Evolutionary conservation across 2,888 invertebrate genomes (phyloP).

Genomic region (Pheosia tremula): DNA sequence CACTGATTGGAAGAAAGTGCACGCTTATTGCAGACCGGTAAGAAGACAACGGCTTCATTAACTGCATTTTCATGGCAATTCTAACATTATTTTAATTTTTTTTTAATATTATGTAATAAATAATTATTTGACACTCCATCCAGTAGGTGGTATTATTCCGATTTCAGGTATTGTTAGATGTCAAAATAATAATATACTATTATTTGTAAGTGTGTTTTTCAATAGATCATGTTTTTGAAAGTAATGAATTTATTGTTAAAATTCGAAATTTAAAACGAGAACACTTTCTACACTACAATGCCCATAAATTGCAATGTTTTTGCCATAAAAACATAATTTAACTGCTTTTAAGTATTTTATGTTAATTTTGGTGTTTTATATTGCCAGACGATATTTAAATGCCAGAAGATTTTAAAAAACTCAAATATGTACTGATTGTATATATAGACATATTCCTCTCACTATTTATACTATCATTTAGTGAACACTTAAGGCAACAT

Average conservation of each 20-base stretch:
- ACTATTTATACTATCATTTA: no score
- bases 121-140: no score
- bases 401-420: no score
- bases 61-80: slow-evolving; percentile 50
- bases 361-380: slow-evolving; percentile 19
- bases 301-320: slow-evolving; percentile 20
- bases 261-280: slow-evolving; percentile 2
- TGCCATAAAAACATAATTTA: slow-evolving; percentile 17
- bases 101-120: no score
- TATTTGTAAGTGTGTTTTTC: no score
- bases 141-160: no score
- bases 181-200: no score
- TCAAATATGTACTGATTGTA: no score
- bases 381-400: no score
- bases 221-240: slow-evolving; percentile 1
- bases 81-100: neutral
- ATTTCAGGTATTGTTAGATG: neutral
- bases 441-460: no score
- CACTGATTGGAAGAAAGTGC: slow-evolving; percentile 48
- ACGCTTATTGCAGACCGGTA: slow-evolving; percentile 31
- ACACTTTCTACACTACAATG: slow-evolving; percentile 8
- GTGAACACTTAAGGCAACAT: neutral
- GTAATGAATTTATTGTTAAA: neutral
- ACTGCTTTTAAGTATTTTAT: slow-evolving; percentile 18
- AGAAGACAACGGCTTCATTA: slow-evolving; percentile 48